Base-by-base conservation (phyloP, 2,888 invertebrate genomes). In the Xestia c-nigrum region DNA sequence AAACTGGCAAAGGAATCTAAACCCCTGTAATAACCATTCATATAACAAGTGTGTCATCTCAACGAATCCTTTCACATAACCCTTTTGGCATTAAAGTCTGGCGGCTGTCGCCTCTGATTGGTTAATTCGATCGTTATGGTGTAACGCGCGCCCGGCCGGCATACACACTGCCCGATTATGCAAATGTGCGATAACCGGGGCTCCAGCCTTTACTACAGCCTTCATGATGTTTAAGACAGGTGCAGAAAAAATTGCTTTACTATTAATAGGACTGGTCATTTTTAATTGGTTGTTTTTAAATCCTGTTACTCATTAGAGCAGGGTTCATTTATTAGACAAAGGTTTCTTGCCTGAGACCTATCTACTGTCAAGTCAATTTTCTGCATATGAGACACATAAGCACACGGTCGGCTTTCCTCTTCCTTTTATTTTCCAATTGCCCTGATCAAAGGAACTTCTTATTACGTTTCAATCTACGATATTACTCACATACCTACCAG, bases 101-200 rank as follows among this genome's bases (percentile, higher is more conserved):
- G 85, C 57, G 70, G 68, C 81, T 78, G 86, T 85, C 68, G 85
- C 85, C 74, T 84, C 74, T 88, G 88, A 89, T 89, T 87, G 90
- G 86, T 87, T 89, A 90, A 89, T 87, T 88, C 81, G 81, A 82
- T 81, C 84, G 81, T 89, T 87, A 88, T 85, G 81, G 87, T 78
- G 87, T 83, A 85, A 87, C 80, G 85, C 80, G 75, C 80, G 72
- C 81, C 78, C 68, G 80, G 76, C 63, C 69, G 75, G 89, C 84
- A 87, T 86, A 85, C 80, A 87, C 87, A 87, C 83, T 70, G 87
- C 73, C 84, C 74, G 85, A 90, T 90, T 91, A 91, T 91, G 91
- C 85, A 88, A 91, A 91, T 91, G 43, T 67, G 31, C 78, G 76
- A 85, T 86, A 84, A 83, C 83, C 84, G 72, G 64, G 16, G 59